phyloP scores from a whole-genome alignment of 2,113 vertebrate genomes.

The Lagenorhynchus albirostris region DNA sequence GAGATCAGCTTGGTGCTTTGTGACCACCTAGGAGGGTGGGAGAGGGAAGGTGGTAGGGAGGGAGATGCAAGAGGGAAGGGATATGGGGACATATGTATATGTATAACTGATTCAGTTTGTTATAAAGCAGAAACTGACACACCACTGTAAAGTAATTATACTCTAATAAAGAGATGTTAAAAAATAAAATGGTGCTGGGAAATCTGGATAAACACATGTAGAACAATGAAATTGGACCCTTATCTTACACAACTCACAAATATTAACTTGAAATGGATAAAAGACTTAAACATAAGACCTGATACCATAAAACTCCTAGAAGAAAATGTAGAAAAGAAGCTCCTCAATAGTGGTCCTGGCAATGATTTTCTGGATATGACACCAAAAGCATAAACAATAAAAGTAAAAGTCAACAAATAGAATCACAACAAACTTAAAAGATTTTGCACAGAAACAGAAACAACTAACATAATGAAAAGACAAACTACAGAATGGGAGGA shows the following conservation, averaged over 20 bases:
- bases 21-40: too few relatives aligned
- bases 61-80: too few relatives aligned
- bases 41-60: too few relatives aligned
- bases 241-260: not conserved
- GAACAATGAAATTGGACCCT: not conserved
- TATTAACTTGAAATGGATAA: not conserved
- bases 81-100: too few relatives aligned
- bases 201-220: not conserved
- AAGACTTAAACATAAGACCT: not conserved
- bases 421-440: not conserved
- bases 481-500: not conserved
- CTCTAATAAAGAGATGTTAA: too few relatives aligned
- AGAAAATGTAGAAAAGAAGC: not conserved
- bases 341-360: not conserved
- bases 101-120: too few relatives aligned
- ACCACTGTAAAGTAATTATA: too few relatives aligned
- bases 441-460: not conserved
- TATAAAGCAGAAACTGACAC: too few relatives aligned
- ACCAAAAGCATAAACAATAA: not conserved
- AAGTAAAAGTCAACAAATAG: not conserved
- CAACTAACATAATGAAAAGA: not conserved
- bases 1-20: too few relatives aligned
- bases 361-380: not conserved
- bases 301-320: not conserved
- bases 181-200: not conserved